Percentiles rank a stretch among this genome's conserved stretches.
Evolutionary conservation across 1,140 invertebrate species (phyloP).

Genomic region (Elysia chlorotica): DNA sequence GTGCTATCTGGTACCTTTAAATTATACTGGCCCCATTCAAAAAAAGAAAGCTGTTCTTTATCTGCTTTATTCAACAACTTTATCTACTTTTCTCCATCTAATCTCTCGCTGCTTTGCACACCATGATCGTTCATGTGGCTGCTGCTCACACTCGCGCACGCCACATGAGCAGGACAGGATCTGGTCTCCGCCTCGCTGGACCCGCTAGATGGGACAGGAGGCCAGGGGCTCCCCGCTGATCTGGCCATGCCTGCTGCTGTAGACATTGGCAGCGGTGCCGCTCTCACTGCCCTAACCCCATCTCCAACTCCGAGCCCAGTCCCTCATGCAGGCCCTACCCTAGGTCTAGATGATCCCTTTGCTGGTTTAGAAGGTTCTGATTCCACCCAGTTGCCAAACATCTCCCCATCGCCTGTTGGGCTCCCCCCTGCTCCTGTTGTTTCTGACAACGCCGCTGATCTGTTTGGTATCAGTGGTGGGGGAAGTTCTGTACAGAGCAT

Average conservation of each 20-base stretch:
- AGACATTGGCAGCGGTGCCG: neutral
- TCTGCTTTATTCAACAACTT: too few relatives aligned
- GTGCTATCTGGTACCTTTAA: too few relatives aligned
- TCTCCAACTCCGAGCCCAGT: neutral
- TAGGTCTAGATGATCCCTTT: neutral
- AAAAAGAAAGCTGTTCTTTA: too few relatives aligned
- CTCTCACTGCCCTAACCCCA: neutral
- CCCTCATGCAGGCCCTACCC: too few relatives aligned
- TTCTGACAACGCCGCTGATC: neutral
- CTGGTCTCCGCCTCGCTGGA: slow-evolving; percentile 8
- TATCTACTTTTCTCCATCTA: too few relatives aligned
- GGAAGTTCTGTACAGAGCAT: too few relatives aligned
- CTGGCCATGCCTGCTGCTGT: neutral
- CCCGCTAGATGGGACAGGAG: slow-evolving; percentile 10
- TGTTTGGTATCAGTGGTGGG: too few relatives aligned
- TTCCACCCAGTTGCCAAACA: neutral
- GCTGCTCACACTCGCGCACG: too few relatives aligned
- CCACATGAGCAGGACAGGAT: slow-evolving; percentile 8
- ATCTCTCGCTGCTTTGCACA: too few relatives aligned
- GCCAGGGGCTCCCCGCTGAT: neutral
- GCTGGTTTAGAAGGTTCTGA: slow-evolving; percentile 1
- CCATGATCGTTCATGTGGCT: too few relatives aligned
- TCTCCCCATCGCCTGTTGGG: neutral
- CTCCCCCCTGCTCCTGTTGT: too few relatives aligned
- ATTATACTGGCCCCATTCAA: too few relatives aligned